Conservation (phyloP, 2,888 invertebrate genomes). For the Euproctis similis region DNA sequence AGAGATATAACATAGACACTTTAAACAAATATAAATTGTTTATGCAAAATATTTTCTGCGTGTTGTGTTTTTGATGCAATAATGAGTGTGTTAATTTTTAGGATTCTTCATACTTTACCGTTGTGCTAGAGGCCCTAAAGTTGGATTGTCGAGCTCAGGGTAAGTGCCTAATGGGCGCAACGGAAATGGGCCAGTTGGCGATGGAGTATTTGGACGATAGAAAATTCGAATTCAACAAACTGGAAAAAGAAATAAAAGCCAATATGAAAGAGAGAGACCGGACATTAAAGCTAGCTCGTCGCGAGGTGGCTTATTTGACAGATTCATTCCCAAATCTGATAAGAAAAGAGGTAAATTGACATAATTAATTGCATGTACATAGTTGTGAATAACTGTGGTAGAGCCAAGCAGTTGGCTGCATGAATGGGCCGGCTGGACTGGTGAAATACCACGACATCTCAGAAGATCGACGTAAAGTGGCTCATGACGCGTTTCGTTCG, state of each 20-base stretch:
- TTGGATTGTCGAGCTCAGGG: conserved; percentile 77
- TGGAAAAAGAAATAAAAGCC: conserved; percentile 76
- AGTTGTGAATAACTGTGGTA: too few species aligned
- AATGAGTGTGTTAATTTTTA: conserved; percentile 32
- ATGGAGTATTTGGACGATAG: conserved; percentile 80
- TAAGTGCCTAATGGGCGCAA: conserved; percentile 77
- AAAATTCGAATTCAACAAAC: conserved; percentile 74
- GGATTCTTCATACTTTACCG: conserved; percentile 80
- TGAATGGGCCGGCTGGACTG: too few species aligned
- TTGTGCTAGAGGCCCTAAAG: conserved; percentile 74
- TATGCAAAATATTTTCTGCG: not conserved
- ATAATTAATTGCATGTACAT: too few species aligned
- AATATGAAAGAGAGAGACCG: conserved; percentile 78
- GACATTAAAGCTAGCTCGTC: conserved; percentile 68
- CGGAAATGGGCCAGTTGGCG: conserved; percentile 80
- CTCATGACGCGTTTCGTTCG: too few species aligned
- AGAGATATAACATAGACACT: too few species aligned
- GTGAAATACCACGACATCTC: too few species aligned
- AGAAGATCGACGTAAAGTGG: too few species aligned
- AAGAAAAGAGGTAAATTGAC: conserved; percentile 58
- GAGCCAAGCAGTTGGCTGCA: too few species aligned
- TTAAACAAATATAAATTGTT: not conserved
- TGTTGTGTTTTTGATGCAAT: not conserved
- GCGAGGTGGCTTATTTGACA: conserved; percentile 57
- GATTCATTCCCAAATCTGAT: conserved; percentile 65